Evolutionary conservation across 2,888 invertebrate genomes (phyloP), one percentile per base, ranked within the genome.

Genomic region (Aelia acuminata): DNA sequence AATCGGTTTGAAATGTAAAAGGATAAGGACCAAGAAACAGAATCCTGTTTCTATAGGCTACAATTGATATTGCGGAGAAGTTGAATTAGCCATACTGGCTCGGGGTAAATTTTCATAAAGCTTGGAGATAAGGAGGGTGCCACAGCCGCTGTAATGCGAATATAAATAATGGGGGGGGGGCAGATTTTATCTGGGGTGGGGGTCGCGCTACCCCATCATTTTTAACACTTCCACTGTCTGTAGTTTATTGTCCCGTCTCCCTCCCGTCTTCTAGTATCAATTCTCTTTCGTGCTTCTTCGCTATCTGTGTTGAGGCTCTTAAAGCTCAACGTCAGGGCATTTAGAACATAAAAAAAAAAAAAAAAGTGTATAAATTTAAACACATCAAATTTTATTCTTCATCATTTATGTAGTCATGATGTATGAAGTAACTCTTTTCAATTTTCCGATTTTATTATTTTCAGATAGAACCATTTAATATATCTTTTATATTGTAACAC

Each of bases 201-300:
- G 80, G 43, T 57, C 80, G 80, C 20, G 22, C 10, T 47, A 39
- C 80, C 80, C 80, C 39, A 80, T 80, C 80, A 47, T 80, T 80
- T 80, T 80, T 80, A 80, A 80, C 80, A 80, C 80, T 80, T 80
- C 80, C 80, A 80, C 80, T 80, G 80, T 80, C 80, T 43, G 80
- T 80, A 47, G 80, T 80, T 80, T 80, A 80, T 80, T 47, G 80
- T 47, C 43, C 80, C n/a, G 80, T 80, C 80, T 43, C 43, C 11
- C 22, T 4, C 13, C 22, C 43, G 80, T 80, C 80, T 80, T 80
- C n/a, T 80, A 80, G 43, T 80, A 80, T 80, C 43, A n/a, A 43
- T 35, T 4, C 43, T 0, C 43, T n/a, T 75, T 75, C 75, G 57
- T 11, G 26, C 26, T 15, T 18, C 1, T 70, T 35, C 35, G 18